Percentiles rank a stretch among this genome's conserved stretches.
Conservation (phyloP, 2,888 invertebrate species). For the Amblyjoppa fuscipennis region DNA sequence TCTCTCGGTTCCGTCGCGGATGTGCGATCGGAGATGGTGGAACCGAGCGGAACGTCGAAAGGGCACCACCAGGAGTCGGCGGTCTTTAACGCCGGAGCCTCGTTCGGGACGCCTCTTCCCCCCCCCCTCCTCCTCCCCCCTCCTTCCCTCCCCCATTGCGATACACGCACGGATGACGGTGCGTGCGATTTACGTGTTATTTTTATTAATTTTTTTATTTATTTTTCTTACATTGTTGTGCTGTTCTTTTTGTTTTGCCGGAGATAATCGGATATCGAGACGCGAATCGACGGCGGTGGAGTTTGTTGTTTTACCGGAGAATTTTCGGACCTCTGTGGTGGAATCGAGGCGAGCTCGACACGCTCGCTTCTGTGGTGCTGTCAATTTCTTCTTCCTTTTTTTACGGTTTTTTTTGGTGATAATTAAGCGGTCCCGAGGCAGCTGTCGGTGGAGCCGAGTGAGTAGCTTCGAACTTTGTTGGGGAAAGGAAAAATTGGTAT, state of each 20-base stretch:
- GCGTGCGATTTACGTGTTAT: slow-evolving; percentile 6
- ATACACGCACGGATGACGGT: slow-evolving; percentile 11
- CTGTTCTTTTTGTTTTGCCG: neutral
- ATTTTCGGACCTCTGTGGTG: too few species aligned
- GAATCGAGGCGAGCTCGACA: too few species aligned
- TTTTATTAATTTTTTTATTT: slow-evolving; percentile 3
- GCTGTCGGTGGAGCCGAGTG: neutral
- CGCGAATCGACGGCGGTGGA: too few species aligned
- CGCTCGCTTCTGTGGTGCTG: neutral
- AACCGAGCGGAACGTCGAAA: slow-evolving; percentile 42
- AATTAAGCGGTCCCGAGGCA: neutral
- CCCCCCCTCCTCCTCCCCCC: neutral
- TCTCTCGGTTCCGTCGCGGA: neutral
- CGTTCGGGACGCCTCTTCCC: slow-evolving; percentile 21
- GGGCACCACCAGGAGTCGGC: slow-evolving; percentile 62
- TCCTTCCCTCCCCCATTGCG: neutral
- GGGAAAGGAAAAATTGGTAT: too few species aligned
- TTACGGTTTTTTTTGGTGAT: too few species aligned
- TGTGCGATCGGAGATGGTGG: slow-evolving; percentile 10
- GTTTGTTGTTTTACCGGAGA: too few species aligned
- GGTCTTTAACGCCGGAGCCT: slow-evolving; percentile 45
- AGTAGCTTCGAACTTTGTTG: neutral
- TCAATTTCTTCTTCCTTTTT: neutral
- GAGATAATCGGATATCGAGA: too few species aligned
- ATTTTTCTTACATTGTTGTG: slow-evolving; percentile 1